Percentiles rank a stretch among this genome's conserved stretches.
These are phyloP conservation scores for Bradypodion pumilum DNA, from an alignment of 2,797 vertebrate species.

Conservation along the genomic window DNA sequence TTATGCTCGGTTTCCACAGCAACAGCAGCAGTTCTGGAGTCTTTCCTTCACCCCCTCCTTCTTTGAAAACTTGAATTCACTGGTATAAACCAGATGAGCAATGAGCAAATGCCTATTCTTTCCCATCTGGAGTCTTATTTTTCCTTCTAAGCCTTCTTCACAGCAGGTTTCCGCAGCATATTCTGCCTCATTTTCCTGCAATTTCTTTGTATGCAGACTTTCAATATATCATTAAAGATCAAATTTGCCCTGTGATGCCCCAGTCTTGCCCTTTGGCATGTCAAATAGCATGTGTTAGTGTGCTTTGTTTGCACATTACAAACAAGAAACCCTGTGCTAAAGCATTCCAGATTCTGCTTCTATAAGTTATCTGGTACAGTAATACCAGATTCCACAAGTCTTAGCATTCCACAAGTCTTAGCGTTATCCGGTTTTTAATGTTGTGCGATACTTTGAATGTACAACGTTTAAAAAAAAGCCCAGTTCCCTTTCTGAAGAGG, in stretches of 20 bases:
- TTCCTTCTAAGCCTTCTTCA: constrained; percentile 51
- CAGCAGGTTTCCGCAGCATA: constrained; percentile 29
- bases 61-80: constrained; percentile 64
- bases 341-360: no score
- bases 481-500: no score
- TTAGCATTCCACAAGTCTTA: no score
- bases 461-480: no score
- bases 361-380: no score
- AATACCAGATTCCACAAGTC: no score
- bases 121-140: constrained; percentile 60
- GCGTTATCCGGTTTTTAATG: no score
- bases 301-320: neutral
- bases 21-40: constrained; percentile 40
- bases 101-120: constrained; percentile 60
- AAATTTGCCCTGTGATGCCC: neutral
- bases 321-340: no score
- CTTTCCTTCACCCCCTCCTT: constrained; percentile 54
- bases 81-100: constrained; percentile 46
- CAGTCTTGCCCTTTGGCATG: neutral
- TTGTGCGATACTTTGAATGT: no score
- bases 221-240: constrained; percentile 28
- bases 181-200: constrained; percentile 54
- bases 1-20: constrained; percentile 53
- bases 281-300: constrained; percentile 1
- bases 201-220: neutral